Base-by-base conservation (phyloP, 2,888 invertebrate species). In the Nomada lathburiana region DNA sequence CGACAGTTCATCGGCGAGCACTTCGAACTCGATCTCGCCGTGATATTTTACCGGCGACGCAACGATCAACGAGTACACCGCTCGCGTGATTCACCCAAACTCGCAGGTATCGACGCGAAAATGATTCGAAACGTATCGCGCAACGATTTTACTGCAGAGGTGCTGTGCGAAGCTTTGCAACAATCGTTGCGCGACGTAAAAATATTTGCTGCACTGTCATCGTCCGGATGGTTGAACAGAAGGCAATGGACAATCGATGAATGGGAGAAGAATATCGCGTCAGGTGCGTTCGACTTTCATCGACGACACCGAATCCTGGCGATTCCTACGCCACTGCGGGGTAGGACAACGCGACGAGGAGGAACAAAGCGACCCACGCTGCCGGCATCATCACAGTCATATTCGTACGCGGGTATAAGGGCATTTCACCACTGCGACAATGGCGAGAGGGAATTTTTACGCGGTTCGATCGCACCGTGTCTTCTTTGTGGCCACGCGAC, bases 311-410 rank as follows among this genome's bases (percentile, higher is more conserved):
- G 72, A 29, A 57, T 63, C 55, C 26, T 11, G 3, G 36, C 52
- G 64, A 79, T 55, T 67, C 71, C 76, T 88, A 86, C 87, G 87
- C 85, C 88, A 87, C 57, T 86, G 87, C 64, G 70, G 76, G 75
- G 85, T 67, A 76, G 82, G 84, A 84, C 81, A 75, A 79, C 78
- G 76, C 83, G 80, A 75, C 86, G 85, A 85, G 87, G 83, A 87
- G 87, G 90, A 91, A 92, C 91, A 92, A 91, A 91, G 91, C 92
- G 86, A 83, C 92, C 92, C 90, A 91, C 92, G 91, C 91, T 80
- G 86, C 76, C 82, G 88, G 85, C 84, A 89, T 86, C 90, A 88
- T 90, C 90, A 89, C 88, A 89, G 89, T 87, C 85, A 83, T 90
- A 89, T 89, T 89, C 90, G 87, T 89, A 87, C 84, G 88, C 76